Evolutionary conservation across 2,113 vertebrate species (phyloP).

Genomic region (Calcarius ornatus): DNA sequence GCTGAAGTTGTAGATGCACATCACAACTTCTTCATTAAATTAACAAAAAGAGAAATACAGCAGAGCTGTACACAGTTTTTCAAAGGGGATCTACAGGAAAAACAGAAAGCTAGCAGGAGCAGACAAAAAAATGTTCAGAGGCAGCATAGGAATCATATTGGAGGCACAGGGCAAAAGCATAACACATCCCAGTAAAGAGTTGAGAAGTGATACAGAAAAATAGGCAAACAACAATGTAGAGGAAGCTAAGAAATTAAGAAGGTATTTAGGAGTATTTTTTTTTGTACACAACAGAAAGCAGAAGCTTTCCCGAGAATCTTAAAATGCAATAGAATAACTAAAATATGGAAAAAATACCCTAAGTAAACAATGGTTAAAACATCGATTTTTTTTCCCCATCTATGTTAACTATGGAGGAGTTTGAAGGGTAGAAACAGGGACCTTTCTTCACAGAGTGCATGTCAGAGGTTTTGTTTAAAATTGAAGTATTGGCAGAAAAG

Average conservation of each 20-base stretch:
- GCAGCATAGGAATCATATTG: not conserved
- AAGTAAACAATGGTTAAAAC: not conserved
- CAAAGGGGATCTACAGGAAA: not conserved
- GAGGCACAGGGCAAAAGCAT: not conserved
- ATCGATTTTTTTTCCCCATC: not conserved
- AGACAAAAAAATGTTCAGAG: not conserved
- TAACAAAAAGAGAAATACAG: not conserved
- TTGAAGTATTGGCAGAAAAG: not conserved
- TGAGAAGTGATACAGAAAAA: not conserved
- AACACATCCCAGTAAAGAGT: not conserved
- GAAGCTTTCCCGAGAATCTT: not conserved
- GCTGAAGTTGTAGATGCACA: not conserved
- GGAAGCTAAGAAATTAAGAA: not conserved
- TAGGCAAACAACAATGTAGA: not conserved
- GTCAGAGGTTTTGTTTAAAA: not conserved
- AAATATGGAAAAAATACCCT: not conserved
- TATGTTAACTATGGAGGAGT: not conserved
- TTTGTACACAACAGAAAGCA: not conserved
- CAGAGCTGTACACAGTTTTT: not conserved
- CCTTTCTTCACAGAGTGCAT: not conserved
- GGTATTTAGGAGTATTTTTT: rapidly evolving
- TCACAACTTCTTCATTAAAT: not conserved
- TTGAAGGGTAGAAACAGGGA: not conserved
- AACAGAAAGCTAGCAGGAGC: not conserved
- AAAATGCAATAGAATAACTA: not conserved